These are phyloP conservation scores for Papilio elwesi DNA, from an alignment of 2,888 invertebrate genomes.

Conservation along the genomic window DNA sequence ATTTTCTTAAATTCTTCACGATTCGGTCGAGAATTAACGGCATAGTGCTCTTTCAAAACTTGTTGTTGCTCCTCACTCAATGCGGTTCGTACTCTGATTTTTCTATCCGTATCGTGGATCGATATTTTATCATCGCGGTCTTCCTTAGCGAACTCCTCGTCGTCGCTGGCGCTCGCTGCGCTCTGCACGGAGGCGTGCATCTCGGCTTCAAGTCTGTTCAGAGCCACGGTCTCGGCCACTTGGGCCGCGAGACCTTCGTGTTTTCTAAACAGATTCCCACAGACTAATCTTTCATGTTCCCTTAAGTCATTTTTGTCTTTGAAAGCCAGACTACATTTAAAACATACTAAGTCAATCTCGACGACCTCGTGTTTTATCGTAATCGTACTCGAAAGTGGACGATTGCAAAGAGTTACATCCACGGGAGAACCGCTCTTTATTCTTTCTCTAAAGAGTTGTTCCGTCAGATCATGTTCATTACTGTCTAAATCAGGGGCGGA, in stretches of 20 bases:
- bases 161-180: slow-evolving; percentile 85
- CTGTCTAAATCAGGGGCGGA: slow-evolving; percentile 69
- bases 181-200: slow-evolving; percentile 80
- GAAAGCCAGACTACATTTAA: slow-evolving; percentile 85
- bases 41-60: slow-evolving; percentile 94
- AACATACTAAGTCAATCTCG: slow-evolving; percentile 76
- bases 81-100: slow-evolving; percentile 95
- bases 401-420: slow-evolving; percentile 70
- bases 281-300: slow-evolving; percentile 89
- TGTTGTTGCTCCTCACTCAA: slow-evolving; percentile 97
- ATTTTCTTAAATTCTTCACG: slow-evolving; percentile 96
- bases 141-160: slow-evolving; percentile 83
- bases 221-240: slow-evolving; percentile 87
- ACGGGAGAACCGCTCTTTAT: slow-evolving; percentile 87
- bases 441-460: slow-evolving; percentile 88
- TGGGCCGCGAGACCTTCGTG: slow-evolving; percentile 92
- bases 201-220: slow-evolving; percentile 80
- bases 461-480: slow-evolving; percentile 87
- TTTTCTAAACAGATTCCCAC: slow-evolving; percentile 83
- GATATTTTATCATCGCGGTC: slow-evolving; percentile 82
- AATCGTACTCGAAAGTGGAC: slow-evolving; percentile 61
- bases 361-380: slow-evolving; percentile 71
- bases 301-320: slow-evolving; percentile 85
- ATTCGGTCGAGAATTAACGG: slow-evolving; percentile 95
- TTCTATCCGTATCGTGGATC: slow-evolving; percentile 87